Evolutionary conservation across 2,888 invertebrate genomes (phyloP).

Genomic region (Agriopis leucophaearia): DNA sequence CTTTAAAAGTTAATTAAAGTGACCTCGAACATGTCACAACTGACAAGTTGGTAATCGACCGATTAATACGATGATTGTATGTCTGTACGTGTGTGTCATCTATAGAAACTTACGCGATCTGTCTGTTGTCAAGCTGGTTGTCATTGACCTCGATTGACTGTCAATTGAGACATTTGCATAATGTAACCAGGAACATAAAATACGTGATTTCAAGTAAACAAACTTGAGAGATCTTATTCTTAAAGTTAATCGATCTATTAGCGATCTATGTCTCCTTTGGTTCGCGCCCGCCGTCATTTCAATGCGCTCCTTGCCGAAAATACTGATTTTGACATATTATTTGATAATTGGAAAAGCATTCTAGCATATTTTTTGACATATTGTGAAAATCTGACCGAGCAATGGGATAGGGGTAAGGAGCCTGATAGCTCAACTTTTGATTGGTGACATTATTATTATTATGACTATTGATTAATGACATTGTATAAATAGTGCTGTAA

Average conservation of each 20-base stretch:
- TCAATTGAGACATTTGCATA: slow-evolving; percentile 6
- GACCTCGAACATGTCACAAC: slow-evolving; percentile 8
- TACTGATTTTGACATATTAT: no score
- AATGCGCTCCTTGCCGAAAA: no score
- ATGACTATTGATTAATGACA: no score
- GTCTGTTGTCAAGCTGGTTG: slow-evolving; percentile 15
- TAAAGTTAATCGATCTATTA: neutral
- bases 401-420: no score
- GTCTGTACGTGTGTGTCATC: slow-evolving; percentile 15
- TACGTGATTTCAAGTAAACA: neutral
- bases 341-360: no score
- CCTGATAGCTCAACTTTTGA: no score
- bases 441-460: no score
- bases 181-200: neutral
- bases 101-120: slow-evolving; percentile 11
- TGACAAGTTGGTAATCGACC: slow-evolving; percentile 2
- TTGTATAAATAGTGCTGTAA: no score
- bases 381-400: no score
- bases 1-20: neutral
- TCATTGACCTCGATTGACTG: slow-evolving; percentile 23
- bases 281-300: no score
- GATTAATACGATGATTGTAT: slow-evolving; percentile 1
- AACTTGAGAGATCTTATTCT: neutral
- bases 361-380: no score
- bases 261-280: no score